phyloP scores from a whole-genome alignment of 2,113 vertebrate genomes.

The Myotis yumanensis region DNA sequence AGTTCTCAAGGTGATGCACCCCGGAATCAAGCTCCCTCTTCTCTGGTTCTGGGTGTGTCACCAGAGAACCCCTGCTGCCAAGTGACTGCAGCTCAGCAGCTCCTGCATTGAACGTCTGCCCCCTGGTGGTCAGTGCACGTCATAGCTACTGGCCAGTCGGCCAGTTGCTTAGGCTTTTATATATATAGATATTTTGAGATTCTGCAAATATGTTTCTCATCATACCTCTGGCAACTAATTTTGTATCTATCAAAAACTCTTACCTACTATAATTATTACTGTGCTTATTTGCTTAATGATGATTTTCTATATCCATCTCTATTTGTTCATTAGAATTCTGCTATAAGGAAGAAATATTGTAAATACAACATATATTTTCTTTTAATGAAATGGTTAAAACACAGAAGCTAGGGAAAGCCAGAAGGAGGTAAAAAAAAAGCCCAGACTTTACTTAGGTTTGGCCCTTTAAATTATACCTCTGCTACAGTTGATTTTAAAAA shows the following conservation, averaged over 20 bases:
- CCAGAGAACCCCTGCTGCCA: too few relatives aligned
- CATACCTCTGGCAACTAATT: background rate
- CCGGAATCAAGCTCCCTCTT: too few relatives aligned
- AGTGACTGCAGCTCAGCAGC: too few relatives aligned
- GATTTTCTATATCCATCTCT: background rate
- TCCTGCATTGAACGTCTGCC: too few relatives aligned
- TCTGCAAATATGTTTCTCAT: slow-evolving; percentile 20
- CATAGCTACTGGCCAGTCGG: too few relatives aligned
- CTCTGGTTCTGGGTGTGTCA: too few relatives aligned
- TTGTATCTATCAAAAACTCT: background rate
- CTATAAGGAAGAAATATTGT: background rate
- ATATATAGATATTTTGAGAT: background rate
- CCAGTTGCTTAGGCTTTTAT: too few relatives aligned
- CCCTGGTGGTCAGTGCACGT: too few relatives aligned
- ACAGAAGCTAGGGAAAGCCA: background rate
- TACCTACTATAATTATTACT: background rate
- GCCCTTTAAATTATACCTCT: background rate
- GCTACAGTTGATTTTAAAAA: slow-evolving; percentile 16
- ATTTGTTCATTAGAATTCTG: background rate
- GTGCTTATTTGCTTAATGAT: background rate
- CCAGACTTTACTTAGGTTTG: background rate
- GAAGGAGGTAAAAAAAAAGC: background rate
- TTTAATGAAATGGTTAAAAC: background rate
- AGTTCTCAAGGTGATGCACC: too few relatives aligned
- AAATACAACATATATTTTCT: background rate